Evolutionary conservation across 2,797 vertebrate genomes (phyloP).

Genomic region (Synanceia verrucosa): DNA sequence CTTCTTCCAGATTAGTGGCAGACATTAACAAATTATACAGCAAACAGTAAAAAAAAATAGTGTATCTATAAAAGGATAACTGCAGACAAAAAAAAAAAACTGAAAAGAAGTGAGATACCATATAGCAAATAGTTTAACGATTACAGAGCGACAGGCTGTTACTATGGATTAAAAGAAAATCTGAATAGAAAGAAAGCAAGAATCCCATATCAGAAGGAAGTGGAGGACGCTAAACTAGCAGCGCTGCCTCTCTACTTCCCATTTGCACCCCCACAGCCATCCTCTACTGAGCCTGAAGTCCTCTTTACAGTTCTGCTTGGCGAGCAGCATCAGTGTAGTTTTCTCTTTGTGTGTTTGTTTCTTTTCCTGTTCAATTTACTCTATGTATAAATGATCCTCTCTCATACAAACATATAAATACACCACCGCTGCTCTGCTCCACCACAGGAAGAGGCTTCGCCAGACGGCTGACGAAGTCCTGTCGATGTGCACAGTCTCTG

Average conservation of each 20-base stretch:
- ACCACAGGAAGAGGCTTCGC: conserved; percentile 48
- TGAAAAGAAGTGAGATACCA: conserved; percentile 35
- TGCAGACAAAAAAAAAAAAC: conserved; percentile 14
- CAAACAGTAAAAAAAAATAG: conserved; percentile 49
- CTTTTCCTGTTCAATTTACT: conserved; percentile 68
- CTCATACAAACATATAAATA: conserved; percentile 86
- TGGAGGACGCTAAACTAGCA: conserved; percentile 39
- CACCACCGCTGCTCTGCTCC: conserved; percentile 75
- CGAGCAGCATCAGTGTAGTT: conserved; percentile 52
- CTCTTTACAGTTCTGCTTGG: conserved; percentile 53
- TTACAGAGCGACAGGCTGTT: conserved; percentile 39
- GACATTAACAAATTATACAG: conserved; percentile 51
- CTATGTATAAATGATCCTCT: conserved; percentile 79
- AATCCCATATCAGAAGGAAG: conserved; percentile 16
- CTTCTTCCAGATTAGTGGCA: conserved; percentile 37
- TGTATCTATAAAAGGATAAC: conserved; percentile 21
- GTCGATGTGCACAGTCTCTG: conserved; percentile 72
- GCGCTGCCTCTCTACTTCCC: too few species aligned
- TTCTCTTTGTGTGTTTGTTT: conserved; percentile 22
- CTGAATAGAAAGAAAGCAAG: conserved; percentile 31
- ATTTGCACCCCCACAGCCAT: conserved; percentile 54
- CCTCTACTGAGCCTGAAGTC: conserved; percentile 61
- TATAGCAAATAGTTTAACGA: conserved; percentile 47
- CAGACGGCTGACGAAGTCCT: conserved; percentile 60
- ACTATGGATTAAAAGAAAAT: conserved; percentile 31